phyloP scores from a whole-genome alignment of 2,888 invertebrate species.

The Nymphalis polychloros region DNA sequence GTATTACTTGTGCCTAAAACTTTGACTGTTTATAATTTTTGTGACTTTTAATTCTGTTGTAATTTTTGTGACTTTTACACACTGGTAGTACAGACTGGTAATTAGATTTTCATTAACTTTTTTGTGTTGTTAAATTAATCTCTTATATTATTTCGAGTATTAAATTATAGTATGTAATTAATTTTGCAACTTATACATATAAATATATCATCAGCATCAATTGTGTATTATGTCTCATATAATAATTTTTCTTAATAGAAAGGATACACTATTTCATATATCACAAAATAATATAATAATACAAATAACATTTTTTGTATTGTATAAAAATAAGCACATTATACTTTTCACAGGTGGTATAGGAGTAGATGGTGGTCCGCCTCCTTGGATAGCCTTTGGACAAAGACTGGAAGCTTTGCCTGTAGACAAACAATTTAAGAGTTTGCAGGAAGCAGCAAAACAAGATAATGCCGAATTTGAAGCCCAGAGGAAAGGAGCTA shows the following conservation, averaged over 20 bases:
- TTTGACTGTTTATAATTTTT: no score
- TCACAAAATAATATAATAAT: not conserved
- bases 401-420: conserved; percentile 84
- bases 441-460: conserved; percentile 82
- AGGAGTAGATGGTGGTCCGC: conserved; percentile 89
- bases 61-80: no score
- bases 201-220: no score
- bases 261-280: not conserved
- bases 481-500: conserved; percentile 93
- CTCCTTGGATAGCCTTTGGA: conserved; percentile 96
- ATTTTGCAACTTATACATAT: no score
- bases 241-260: no score
- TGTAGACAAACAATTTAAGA: conserved; percentile 86
- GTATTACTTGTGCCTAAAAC: no score
- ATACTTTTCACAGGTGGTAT: conserved; percentile 70
- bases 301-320: not conserved
- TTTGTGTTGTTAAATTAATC: not conserved
- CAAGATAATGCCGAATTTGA: conserved; percentile 93
- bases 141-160: not conserved
- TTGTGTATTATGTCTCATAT: no score
- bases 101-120: not conserved
- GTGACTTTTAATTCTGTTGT: no score
- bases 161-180: no score
- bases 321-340: not conserved
- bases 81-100: no score